Base-by-base conservation (phyloP, 2,888 invertebrate species). In the Stenichneumon culpator region DNA sequence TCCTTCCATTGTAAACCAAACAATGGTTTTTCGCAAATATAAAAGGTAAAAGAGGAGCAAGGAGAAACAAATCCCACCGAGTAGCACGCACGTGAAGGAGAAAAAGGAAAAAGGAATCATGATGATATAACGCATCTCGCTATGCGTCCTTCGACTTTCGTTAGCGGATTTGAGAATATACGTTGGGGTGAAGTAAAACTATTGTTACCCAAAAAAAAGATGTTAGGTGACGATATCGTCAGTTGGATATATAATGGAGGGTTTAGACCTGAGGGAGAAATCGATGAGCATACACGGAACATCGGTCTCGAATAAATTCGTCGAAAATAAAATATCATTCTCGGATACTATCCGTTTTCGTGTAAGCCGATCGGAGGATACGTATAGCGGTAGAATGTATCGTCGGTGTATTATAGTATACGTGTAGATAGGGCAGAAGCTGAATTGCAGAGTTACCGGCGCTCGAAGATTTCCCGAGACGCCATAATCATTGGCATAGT, bases 361-460 rank as follows among this genome's bases (percentile, higher is more conserved):
- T 86, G 85, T 89, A 89, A 90, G 88, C 89, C 89, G 89, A 90
- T 90, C 90, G 87, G 74, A 74, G 73, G 79, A 78, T 84, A 82
- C 80, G 82, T 83, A 75, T 83, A 75, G 39, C 36, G 73, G 52
- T 28, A 63, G 54, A 67, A 86, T 86, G 79, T 87, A 67, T 82
- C 69, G 77, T 83, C 63, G 28, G 78, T 82, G 73, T 78, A 75
- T 82, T 77, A 80, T 65, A 79, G 74, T 87, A 80, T 84, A 84
- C 81, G 81, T 77, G 67, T 63, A 52, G 28, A 14, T 36, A 22
- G 25, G 44, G 22, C 28, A n/a, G 69, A n/a, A 47, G 16, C 47
- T 32, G 63, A 63, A 63, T 63, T 63, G 63, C 16, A 63, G 63
- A 63, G 63, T 63, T 63, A 63, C 28, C n/a, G 32, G 16, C 6